These are phyloP conservation scores for Dasyurus viverrinus DNA, from an alignment of 2,113 vertebrate species.

Conservation along the genomic window DNA sequence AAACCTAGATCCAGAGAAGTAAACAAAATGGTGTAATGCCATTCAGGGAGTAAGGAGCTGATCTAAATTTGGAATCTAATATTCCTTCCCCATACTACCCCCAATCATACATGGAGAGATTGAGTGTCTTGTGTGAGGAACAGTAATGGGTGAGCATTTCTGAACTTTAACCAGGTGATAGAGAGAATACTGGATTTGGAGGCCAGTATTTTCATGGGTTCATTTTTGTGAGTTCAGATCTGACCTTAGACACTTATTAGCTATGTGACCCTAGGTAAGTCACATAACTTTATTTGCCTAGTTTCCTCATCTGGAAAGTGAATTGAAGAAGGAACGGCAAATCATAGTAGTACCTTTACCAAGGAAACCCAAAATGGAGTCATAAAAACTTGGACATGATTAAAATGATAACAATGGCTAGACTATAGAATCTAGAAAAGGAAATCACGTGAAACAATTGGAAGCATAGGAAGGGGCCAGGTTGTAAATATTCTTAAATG, in stretches of 20 bases:
- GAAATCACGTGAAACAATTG: background rate
- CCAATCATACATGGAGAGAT: background rate
- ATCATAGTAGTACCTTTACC: background rate
- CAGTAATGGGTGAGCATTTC: background rate
- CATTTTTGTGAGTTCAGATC: background rate
- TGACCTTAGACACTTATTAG: background rate
- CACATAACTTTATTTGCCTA: background rate
- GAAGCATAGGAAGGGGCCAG: background rate
- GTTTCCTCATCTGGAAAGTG: background rate
- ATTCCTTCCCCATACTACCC: background rate
- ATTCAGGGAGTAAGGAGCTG: background rate
- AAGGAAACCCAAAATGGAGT: background rate
- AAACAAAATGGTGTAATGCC: background rate
- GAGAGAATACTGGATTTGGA: background rate
- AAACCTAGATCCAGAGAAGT: background rate
- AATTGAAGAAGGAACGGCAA: background rate
- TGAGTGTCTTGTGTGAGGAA: background rate
- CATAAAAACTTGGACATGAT: background rate
- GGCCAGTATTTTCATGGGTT: background rate
- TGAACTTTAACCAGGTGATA: background rate
- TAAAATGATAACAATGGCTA: background rate
- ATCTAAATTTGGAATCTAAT: background rate
- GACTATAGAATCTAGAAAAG: background rate
- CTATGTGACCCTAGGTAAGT: background rate
- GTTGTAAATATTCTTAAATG: background rate